Base-by-base conservation (phyloP, 1,140 invertebrate species). In the Lepeophtheirus salmonis region DNA sequence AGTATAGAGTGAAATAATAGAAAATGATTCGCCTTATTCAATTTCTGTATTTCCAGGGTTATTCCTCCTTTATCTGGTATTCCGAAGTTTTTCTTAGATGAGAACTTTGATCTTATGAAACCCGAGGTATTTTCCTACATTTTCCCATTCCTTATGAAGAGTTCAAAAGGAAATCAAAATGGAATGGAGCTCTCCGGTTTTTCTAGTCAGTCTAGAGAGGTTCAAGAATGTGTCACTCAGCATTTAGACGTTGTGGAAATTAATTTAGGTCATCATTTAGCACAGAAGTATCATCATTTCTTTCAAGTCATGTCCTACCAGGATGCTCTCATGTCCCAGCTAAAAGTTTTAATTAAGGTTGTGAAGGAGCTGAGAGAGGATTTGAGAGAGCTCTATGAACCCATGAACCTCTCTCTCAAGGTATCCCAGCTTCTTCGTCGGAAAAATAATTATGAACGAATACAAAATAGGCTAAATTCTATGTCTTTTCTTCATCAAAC, bases 281-380 rank as follows among this genome's bases (percentile, higher is more conserved):
- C 59, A 10, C 48, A 54, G 21, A 61, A 61, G 21, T 61, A 48
- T 20, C 59, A 61, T 48, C 59, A 61, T 41, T 61, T 61, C 25
- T 61, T 61, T 25, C 59, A 61, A 50, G 50, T 57, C 2, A 57
- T 57, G 55, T 16, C 55, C 3, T 57, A 57, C 26, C 55, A 57
- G 3, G 55, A 57, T 30, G 55, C 55, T 2, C 55, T 57, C 14
- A 57, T 57, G 55, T 24, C 23, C 21, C 55, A 57, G 25, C 26
- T 57, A 1, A 57, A 25, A 23, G 21, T 23, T 10, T 41, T 57
- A 6, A 25, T 57, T 13, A 16, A 16, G 13, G 17, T 26, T 3
- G 26, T 57, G 16, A 17, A 23, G 26, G 26, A 57, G 10, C 22
- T 57, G 2, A 13, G 55, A 57, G 26, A 14, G 22, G 3, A 57